Percentiles rank a stretch among this genome's conserved stretches.
Conservation (phyloP, 2,888 invertebrate species). For the Brenthis daphne region DNA sequence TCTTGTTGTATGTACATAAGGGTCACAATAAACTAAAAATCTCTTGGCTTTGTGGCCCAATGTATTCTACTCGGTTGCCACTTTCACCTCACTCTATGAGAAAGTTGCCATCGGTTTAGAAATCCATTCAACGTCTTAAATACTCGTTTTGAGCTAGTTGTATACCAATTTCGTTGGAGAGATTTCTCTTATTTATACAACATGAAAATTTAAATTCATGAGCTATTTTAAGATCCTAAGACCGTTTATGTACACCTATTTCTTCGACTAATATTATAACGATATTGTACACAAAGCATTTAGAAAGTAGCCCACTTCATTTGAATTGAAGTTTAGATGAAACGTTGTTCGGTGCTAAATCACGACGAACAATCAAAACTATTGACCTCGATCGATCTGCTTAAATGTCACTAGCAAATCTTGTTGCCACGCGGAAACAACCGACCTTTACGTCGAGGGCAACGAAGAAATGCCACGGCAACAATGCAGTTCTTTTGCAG, state of each 20-base stretch:
- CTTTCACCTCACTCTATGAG: constrained; percentile 75
- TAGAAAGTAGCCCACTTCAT: constrained; percentile 2
- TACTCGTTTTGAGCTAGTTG: constrained; percentile 32
- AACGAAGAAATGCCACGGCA: constrained; percentile 67
- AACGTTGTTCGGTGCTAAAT: constrained; percentile 24
- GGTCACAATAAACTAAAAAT: constrained; percentile 18
- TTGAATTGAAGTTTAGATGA: constrained; percentile 12
- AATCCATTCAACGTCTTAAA: constrained; percentile 60
- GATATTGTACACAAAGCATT: constrained; percentile 12
- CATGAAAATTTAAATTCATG: constrained; percentile 7
- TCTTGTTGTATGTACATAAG: constrained; percentile 24
- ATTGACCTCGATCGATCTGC: constrained; percentile 70
- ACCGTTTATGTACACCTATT: neutral
- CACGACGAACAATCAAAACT: constrained; percentile 32
- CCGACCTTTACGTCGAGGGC: constrained; percentile 59
- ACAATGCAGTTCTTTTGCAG: constrained; percentile 56
- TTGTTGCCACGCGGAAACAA: constrained; percentile 72
- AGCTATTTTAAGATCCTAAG: constrained; percentile 7
- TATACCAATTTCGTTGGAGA: constrained; percentile 26
- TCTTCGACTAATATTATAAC: neutral
- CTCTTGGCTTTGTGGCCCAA: constrained; percentile 24
- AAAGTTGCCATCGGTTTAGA: constrained; percentile 74
- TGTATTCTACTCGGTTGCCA: constrained; percentile 54
- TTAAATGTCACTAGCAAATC: constrained; percentile 72
- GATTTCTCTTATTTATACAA: constrained; percentile 22